Base-by-base conservation (phyloP, 2,113 vertebrate genomes). In the Equus quagga region DNA sequence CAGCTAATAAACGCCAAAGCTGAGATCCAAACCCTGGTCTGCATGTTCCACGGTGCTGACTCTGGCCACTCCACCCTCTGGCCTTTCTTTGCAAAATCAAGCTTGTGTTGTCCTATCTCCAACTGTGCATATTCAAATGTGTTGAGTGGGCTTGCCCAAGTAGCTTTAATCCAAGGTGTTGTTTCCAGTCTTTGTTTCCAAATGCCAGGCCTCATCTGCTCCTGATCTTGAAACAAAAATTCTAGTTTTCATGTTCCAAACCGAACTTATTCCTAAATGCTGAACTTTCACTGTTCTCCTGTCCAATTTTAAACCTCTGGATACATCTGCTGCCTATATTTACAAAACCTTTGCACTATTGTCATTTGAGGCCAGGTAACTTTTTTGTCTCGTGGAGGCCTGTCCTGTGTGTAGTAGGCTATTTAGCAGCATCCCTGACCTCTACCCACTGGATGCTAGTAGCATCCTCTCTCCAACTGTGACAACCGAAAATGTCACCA, bases 1-100 rank as follows among this genome's bases (percentile, higher is more conserved):
- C 46, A 67, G 58, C 26, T 76, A 87, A 46, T 41, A 93, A 95
- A 97, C 44, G 46, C 23, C 41, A 95, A 73, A 86, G 51, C 80
- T 76, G 26, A 88, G 46, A 83, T 54, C 64, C 84, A 86, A 36
- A n/a, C 21, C 78, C 75, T 83, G 72, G 60, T 31, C 41, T 62
- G 11, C 73, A 46, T 65, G 49, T 36, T 56, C 10, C 17, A 15
- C 12, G 23, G 67, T 14, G 12, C 44, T 83, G 49, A 87, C 15
- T 79, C 24, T 28, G 72, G 46, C 14, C 60, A 65, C 75, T 64
- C 9, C 1, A 28, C 41, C 54, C 21, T 60, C 62, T 33, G 64
- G 72, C 21, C 51, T 44, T 91, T 83, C 62, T 84, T 54, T 84
- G 26, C 12, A 87, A 96, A 72, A 80, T 54, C n/a, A 94, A 46